Evolutionary conservation across 2,797 vertebrate species (phyloP).

Genomic region (Pitangus sulphuratus): DNA sequence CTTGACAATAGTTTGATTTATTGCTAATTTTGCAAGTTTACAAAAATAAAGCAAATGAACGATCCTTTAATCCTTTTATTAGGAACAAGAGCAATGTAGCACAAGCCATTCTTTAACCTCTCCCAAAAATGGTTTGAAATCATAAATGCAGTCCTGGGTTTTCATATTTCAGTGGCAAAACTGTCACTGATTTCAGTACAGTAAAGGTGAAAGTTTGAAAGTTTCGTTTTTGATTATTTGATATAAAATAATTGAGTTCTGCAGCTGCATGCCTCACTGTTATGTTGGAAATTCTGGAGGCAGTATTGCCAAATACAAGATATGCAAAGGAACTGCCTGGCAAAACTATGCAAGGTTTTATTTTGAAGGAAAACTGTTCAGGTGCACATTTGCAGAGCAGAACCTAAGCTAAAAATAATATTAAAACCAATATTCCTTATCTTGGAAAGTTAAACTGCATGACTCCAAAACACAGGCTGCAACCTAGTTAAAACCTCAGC

Average conservation of each 20-base stretch:
- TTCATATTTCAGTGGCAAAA: neutral
- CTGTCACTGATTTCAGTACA: neutral
- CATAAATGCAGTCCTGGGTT: neutral
- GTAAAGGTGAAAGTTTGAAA: neutral
- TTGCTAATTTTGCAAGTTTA: neutral
- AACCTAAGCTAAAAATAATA: conserved; percentile 27
- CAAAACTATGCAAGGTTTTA: neutral
- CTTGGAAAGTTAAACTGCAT: neutral
- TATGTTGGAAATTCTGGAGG: neutral
- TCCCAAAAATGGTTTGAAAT: neutral
- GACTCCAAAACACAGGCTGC: neutral
- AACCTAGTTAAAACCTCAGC: neutral
- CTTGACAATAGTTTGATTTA: neutral
- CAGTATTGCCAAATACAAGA: neutral
- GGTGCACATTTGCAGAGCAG: neutral
- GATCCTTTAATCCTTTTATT: neutral
- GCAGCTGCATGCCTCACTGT: neutral
- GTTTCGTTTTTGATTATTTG: neutral
- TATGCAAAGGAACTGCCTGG: neutral
- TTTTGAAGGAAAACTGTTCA: neutral
- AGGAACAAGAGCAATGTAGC: neutral
- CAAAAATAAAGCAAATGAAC: neutral
- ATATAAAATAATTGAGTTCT: neutral
- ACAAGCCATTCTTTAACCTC: fast-evolving
- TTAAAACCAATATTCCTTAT: neutral